Conservation (phyloP, 2,113 vertebrate genomes). For the Coregonus clupeaformis region DNA sequence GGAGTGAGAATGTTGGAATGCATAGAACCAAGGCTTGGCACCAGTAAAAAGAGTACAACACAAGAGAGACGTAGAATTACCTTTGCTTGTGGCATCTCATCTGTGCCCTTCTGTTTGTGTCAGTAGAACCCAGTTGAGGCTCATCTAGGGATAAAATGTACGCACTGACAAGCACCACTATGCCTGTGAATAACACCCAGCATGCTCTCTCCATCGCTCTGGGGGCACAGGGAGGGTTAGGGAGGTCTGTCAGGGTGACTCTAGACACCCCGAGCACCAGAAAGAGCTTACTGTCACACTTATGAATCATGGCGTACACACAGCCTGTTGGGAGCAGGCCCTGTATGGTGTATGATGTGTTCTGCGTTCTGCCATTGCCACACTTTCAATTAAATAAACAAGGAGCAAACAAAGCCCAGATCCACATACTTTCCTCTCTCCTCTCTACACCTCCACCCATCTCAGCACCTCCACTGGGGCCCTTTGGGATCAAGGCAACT, state of each 20-base stretch:
- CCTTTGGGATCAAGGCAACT: slow-evolving; percentile 73
- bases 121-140: slow-evolving; percentile 28
- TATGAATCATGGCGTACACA: slow-evolving; percentile 57
- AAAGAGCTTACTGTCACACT: slow-evolving; percentile 45
- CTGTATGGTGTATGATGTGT: slow-evolving; percentile 59
- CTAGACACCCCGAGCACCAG: slow-evolving; percentile 37
- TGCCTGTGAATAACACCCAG: slow-evolving; percentile 41
- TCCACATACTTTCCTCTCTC: slow-evolving; percentile 24
- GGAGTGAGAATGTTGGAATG: slow-evolving; percentile 65
- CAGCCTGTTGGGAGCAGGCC: slow-evolving; percentile 28
- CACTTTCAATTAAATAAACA: slow-evolving; percentile 61
- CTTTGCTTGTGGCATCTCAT: slow-evolving; percentile 40
- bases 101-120: slow-evolving; percentile 45
- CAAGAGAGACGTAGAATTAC: slow-evolving; percentile 35
- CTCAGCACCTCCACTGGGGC: slow-evolving; percentile 57
- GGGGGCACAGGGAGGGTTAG: slow-evolving; percentile 27
- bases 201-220: slow-evolving; percentile 27
- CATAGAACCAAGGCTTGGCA: slow-evolving; percentile 71
- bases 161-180: slow-evolving; percentile 39
- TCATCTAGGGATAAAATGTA: slow-evolving; percentile 29
- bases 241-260: slow-evolving; percentile 35
- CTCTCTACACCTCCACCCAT: slow-evolving; percentile 14
- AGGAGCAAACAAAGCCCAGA: slow-evolving; percentile 19
- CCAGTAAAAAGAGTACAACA: slow-evolving; percentile 37
- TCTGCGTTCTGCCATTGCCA: slow-evolving; percentile 67